Evolutionary conservation across 2,888 invertebrate genomes (phyloP).

Genomic region (Lepas anatifera): DNA sequence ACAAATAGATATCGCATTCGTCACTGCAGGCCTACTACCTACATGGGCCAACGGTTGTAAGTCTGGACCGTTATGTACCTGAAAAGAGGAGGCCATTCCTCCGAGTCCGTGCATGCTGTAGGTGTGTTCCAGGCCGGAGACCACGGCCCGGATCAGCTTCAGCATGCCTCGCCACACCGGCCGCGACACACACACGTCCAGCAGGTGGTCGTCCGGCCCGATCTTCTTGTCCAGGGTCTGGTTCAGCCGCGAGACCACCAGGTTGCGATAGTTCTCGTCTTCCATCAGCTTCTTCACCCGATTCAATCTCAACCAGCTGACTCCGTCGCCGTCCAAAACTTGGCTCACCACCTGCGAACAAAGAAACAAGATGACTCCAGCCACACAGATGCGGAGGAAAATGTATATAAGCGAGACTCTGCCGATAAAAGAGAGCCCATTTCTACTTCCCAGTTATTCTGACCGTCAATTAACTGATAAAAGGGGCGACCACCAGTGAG

Average conservation of each 20-base stretch:
- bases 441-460: too few species aligned
- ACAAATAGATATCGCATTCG: too few species aligned
- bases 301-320: slow-evolving; percentile 91
- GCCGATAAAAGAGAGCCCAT: too few species aligned
- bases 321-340: slow-evolving; percentile 80
- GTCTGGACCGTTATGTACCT: too few species aligned
- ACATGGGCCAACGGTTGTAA: too few species aligned
- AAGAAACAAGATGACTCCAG: too few species aligned
- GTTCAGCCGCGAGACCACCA: slow-evolving; percentile 89
- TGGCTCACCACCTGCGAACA: slow-evolving; percentile 60
- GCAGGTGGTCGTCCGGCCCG: slow-evolving; percentile 90
- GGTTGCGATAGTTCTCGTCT: slow-evolving; percentile 93
- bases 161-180: slow-evolving; percentile 94
- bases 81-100: slow-evolving; percentile 89
- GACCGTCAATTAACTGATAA: too few species aligned
- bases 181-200: slow-evolving; percentile 89
- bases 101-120: slow-evolving; percentile 87
- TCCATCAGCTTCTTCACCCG: slow-evolving; percentile 92
- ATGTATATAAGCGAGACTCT: too few species aligned
- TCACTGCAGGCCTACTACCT: too few species aligned
- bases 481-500: too few species aligned
- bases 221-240: slow-evolving; percentile 83
- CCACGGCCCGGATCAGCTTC: slow-evolving; percentile 76
- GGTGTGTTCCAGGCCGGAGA: slow-evolving; percentile 81
- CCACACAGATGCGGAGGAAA: too few species aligned